phyloP scores from a whole-genome alignment of 2,113 vertebrate species.

The Paratilapia polleni region DNA sequence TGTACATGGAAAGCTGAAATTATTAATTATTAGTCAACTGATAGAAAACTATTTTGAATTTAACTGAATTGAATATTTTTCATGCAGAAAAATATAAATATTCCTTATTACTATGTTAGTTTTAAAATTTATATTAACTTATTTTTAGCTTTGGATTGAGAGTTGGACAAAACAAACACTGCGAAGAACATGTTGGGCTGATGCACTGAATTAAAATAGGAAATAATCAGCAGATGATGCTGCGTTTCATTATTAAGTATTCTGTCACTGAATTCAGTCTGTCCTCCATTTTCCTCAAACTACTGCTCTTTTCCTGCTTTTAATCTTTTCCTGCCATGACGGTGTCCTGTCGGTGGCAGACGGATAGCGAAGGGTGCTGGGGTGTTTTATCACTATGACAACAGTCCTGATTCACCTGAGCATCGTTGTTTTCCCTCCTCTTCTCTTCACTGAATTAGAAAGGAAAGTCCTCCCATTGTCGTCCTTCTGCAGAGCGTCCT shows the following conservation, averaged over 20 bases:
- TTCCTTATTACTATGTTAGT: no score
- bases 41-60: no score
- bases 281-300: background rate
- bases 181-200: no score
- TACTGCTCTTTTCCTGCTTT: no score
- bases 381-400: slow-evolving; percentile 32
- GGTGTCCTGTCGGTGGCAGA: background rate
- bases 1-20: no score
- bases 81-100: no score
- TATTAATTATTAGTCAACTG: no score
- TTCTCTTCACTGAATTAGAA: background rate
- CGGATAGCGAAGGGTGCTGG: background rate
- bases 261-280: background rate
- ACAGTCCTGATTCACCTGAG: slow-evolving; percentile 18
- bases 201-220: no score
- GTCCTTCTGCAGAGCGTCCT: background rate
- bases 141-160: no score
- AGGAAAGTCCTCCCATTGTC: background rate
- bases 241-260: background rate
- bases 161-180: no score
- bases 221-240: background rate
- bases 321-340: background rate
- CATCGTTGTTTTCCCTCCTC: slow-evolving; percentile 8
- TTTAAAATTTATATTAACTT: no score
- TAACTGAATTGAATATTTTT: no score